Conservation (phyloP, 35 echinoderm and acorn worm species). For the Apostichopus parvimensis region DNA sequence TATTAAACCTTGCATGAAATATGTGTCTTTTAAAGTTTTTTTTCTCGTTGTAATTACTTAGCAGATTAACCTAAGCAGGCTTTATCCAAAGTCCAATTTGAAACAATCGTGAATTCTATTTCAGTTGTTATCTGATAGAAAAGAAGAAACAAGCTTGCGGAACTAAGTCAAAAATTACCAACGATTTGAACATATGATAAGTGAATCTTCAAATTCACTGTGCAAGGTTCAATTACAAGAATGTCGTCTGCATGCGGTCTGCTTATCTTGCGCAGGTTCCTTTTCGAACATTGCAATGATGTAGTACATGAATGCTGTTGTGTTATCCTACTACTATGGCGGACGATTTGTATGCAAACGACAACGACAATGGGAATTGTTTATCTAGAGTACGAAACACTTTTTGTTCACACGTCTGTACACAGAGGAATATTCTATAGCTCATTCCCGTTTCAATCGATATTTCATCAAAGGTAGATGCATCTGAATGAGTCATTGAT, state of each 20-base stretch:
- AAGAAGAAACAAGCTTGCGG: too few species aligned
- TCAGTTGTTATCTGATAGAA: too few species aligned
- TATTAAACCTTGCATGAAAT: background rate
- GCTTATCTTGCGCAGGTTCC: background rate
- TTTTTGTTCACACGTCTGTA: background rate
- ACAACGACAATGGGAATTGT: background rate
- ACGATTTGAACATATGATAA: too few species aligned
- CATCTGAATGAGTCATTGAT: constrained; percentile 28
- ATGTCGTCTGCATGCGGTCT: background rate
- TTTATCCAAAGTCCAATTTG: background rate
- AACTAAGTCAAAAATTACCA: too few species aligned
- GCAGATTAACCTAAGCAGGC: background rate
- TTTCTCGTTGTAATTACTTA: background rate
- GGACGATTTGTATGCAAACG: background rate
- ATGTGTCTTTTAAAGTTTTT: background rate
- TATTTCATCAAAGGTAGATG: constrained; percentile 21
- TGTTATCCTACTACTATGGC: background rate
- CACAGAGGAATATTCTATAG: background rate
- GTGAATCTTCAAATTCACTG: too few species aligned
- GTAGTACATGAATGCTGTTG: too few species aligned
- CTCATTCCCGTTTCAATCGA: background rate
- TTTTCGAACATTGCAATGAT: too few species aligned
- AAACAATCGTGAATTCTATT: background rate
- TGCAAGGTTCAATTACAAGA: background rate
- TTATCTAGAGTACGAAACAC: background rate